Percentiles rank a stretch among this genome's conserved stretches.
These are phyloP conservation scores for Pelodytes ibericus DNA, from an alignment of 2,797 vertebrate genomes.

Conservation along the genomic window DNA sequence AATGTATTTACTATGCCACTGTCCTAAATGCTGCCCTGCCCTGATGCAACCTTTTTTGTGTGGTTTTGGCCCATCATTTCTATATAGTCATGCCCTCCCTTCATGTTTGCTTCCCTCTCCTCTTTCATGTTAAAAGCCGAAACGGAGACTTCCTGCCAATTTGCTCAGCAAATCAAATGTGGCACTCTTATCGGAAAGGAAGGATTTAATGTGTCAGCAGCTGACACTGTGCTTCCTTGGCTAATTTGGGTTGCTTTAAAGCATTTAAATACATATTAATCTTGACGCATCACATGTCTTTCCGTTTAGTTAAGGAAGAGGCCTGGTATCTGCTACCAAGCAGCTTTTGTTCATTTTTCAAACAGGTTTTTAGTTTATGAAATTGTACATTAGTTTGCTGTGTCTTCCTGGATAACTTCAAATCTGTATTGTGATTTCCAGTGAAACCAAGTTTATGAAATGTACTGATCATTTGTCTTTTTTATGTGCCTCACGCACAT, in stretches of 20 bases:
- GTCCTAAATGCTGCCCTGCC: too few relatives aligned
- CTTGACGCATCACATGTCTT: slow-evolving; percentile 40
- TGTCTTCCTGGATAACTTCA: background rate
- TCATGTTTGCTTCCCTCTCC: slow-evolving; percentile 10
- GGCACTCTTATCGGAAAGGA: slow-evolving; percentile 21
- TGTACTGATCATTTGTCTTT: too few relatives aligned
- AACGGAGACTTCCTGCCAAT: slow-evolving; percentile 41
- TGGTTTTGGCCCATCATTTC: slow-evolving; percentile 13
- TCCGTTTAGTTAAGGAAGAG: slow-evolving; percentile 13
- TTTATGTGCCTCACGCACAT: too few relatives aligned
- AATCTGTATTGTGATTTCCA: too few relatives aligned
- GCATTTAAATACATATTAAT: slow-evolving; percentile 52
- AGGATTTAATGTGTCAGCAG: slow-evolving; percentile 48
- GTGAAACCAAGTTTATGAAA: too few relatives aligned
- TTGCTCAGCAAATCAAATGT: slow-evolving; percentile 25
- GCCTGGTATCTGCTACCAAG: background rate
- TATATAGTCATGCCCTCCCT: slow-evolving; percentile 28
- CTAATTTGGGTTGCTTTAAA: slow-evolving; percentile 35
- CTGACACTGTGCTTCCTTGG: slow-evolving; percentile 55
- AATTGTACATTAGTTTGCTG: background rate
- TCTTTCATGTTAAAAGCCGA: slow-evolving; percentile 38
- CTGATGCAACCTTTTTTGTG: too few relatives aligned
- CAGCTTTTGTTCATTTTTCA: background rate
- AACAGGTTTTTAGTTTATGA: background rate
- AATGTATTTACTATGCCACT: too few relatives aligned